Percentiles rank a stretch among this genome's conserved stretches.
Evolutionary conservation across 2,113 vertebrate species (phyloP).

Genomic region (Toxotes jaculatrix): DNA sequence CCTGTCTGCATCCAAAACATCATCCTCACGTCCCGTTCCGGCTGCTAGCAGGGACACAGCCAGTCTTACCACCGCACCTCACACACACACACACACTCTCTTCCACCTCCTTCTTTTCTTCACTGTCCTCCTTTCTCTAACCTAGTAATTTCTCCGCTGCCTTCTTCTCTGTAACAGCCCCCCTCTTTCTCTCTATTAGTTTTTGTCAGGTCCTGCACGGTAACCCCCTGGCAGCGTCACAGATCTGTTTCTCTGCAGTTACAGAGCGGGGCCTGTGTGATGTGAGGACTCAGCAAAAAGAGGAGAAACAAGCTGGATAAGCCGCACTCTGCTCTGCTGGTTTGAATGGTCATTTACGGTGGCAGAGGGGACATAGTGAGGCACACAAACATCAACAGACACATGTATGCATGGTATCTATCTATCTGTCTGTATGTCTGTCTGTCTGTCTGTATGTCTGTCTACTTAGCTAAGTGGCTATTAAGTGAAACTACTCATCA

Average conservation of each 20-base stretch:
- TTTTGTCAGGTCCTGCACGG: slow-evolving; percentile 45
- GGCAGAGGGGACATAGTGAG: background rate
- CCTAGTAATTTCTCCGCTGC: slow-evolving; percentile 56
- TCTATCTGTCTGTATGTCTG: background rate
- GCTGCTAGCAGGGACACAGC: slow-evolving; percentile 51
- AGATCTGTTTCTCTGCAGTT: slow-evolving; percentile 67
- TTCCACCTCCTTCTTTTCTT: slow-evolving; percentile 32
- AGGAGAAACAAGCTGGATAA: slow-evolving; percentile 34
- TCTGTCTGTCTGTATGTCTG: too few relatives aligned
- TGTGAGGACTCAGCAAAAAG: slow-evolving; percentile 81
- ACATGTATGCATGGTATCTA: background rate
- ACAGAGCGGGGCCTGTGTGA: slow-evolving; percentile 57
- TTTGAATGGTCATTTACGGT: background rate
- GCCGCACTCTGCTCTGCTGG: slow-evolving; percentile 34
- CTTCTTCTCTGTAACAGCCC: slow-evolving; percentile 1
- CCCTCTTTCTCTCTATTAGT: slow-evolving; percentile 27
- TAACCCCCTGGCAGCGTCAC: slow-evolving; percentile 33
- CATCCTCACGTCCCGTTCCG: slow-evolving; percentile 33
- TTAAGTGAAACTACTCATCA: background rate
- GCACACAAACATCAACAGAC: background rate
- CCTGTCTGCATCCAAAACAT: slow-evolving; percentile 43
- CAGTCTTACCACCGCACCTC: slow-evolving; percentile 40
- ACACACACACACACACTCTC: slow-evolving; percentile 25
- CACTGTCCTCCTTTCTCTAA: slow-evolving; percentile 70
- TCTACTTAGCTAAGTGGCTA: background rate